Evolutionary conservation across 1,140 invertebrate species (phyloP).

Genomic region (Drosophila serrata): DNA sequence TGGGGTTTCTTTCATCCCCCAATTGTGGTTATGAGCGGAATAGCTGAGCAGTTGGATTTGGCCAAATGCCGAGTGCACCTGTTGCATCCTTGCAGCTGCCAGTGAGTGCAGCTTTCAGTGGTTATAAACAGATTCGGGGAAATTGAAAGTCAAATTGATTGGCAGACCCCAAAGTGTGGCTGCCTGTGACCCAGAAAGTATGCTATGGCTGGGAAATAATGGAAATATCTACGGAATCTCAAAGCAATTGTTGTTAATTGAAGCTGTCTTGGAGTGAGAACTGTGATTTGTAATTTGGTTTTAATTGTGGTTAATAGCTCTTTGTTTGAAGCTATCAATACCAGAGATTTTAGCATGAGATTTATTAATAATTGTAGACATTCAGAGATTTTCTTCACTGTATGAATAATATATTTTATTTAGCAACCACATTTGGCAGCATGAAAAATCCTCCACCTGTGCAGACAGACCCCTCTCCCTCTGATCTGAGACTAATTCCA

Average conservation of each 20-base stretch:
- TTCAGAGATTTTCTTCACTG: not conserved
- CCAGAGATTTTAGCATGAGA: too few relatives aligned
- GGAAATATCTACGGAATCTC: not conserved
- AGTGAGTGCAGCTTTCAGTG: conserved; percentile 24
- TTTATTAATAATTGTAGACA: not conserved
- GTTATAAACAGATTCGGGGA: conserved; percentile 12
- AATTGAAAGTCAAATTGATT: conserved; percentile 42
- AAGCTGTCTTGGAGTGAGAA: not conserved
- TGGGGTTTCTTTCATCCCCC: conserved; percentile 1
- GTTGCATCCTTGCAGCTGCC: conserved; percentile 19
- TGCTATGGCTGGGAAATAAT: conserved; percentile 1
- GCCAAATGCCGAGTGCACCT: conserved; percentile 44
- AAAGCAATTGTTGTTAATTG: conserved; percentile 4
- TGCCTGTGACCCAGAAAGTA: conserved; percentile 27
- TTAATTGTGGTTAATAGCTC: not conserved
- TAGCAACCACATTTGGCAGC: not conserved
- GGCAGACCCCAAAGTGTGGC: conserved; percentile 5
- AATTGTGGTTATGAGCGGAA: conserved; percentile 48
- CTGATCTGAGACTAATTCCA: conserved; percentile 36
- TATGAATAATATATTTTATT: not conserved
- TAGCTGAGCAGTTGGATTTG: conserved; percentile 36
- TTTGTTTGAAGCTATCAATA: not conserved
- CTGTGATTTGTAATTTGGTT: not conserved
- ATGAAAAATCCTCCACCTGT: conserved; percentile 2
- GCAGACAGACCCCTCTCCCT: not conserved